Evolutionary conservation across 2,888 invertebrate genomes (phyloP).

Genomic region (Hofmannophila pseudospretella): DNA sequence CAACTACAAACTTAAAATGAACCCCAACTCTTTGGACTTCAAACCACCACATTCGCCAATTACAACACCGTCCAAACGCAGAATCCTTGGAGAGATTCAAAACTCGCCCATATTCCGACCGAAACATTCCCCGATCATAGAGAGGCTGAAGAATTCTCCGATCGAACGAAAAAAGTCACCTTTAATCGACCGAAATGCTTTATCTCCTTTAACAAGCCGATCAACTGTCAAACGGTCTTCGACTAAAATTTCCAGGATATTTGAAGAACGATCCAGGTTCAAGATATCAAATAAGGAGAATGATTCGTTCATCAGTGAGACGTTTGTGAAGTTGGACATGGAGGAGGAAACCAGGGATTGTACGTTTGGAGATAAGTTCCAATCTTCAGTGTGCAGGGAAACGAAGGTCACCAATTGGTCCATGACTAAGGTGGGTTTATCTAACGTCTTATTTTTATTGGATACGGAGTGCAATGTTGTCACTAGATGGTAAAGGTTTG

Average conservation of each 20-base stretch:
- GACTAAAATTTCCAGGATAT: conserved; percentile 48
- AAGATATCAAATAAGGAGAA: conserved; percentile 64
- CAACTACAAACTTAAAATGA: conserved; percentile 62
- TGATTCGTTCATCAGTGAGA: conserved; percentile 30
- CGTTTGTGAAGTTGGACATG: conserved; percentile 45
- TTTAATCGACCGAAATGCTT: conserved; percentile 16
- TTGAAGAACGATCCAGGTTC: conserved; percentile 53
- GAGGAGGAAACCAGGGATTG: conserved; percentile 67
- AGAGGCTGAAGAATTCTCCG: conserved; percentile 33
- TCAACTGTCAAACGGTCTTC: conserved; percentile 24
- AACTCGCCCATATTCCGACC: conserved; percentile 22
- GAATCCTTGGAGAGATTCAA: conserved; percentile 50
- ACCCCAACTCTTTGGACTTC: conserved; percentile 58
- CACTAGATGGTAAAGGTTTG: no score
- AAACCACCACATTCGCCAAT: conserved; percentile 45
- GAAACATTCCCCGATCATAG: conserved; percentile 36
- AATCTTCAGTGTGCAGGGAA: conserved; percentile 21
- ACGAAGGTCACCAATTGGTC: conserved; percentile 38
- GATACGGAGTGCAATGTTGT: no score
- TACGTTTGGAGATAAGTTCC: conserved; percentile 41
- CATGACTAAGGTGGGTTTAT: conserved; percentile 43
- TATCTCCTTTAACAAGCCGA: conserved; percentile 4
- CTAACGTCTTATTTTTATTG: no score
- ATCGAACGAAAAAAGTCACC: conserved; percentile 25
- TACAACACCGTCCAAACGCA: conserved; percentile 41